Percentiles rank a stretch among this genome's conserved stretches.
phyloP scores from a whole-genome alignment of 2,113 vertebrate species.

The Crotalus horridus region DNA sequence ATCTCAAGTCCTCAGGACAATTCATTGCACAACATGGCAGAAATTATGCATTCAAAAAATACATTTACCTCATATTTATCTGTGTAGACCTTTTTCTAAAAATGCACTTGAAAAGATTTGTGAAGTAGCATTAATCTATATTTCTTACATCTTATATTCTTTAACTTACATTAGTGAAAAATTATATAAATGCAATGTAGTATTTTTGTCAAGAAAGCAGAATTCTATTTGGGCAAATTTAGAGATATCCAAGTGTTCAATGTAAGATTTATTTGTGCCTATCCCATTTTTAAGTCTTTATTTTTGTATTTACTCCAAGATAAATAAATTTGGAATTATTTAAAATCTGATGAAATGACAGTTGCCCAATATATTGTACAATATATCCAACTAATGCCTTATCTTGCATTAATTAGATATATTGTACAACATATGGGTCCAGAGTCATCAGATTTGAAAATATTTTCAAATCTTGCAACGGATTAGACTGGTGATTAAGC shows the following conservation, averaged over 20 bases:
- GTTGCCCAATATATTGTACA: not conserved
- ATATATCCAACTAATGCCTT: not conserved
- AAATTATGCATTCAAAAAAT: not conserved
- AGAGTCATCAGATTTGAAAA: not conserved
- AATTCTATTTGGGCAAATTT: not conserved
- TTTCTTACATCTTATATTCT: not conserved
- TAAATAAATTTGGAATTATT: not conserved
- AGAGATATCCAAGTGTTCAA: not conserved
- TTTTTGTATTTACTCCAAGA: not conserved
- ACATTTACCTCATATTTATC: not conserved
- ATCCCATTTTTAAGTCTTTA: not conserved
- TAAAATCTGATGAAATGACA: not conserved
- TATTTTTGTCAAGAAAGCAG: not conserved
- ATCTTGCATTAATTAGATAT: not conserved
- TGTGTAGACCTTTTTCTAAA: not conserved
- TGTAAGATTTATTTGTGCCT: constrained; percentile 1
- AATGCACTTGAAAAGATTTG: not conserved
- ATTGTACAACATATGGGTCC: not conserved
- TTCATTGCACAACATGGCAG: not conserved
- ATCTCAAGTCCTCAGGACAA: not conserved
- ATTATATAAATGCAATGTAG: not conserved
- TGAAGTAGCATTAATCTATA: not conserved
- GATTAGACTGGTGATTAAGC: not conserved
- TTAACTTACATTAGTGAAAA: not conserved
- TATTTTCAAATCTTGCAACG: not conserved